phyloP scores from a whole-genome alignment of 2,113 vertebrate species.

The Sinocyclocheilus grahami region DNA sequence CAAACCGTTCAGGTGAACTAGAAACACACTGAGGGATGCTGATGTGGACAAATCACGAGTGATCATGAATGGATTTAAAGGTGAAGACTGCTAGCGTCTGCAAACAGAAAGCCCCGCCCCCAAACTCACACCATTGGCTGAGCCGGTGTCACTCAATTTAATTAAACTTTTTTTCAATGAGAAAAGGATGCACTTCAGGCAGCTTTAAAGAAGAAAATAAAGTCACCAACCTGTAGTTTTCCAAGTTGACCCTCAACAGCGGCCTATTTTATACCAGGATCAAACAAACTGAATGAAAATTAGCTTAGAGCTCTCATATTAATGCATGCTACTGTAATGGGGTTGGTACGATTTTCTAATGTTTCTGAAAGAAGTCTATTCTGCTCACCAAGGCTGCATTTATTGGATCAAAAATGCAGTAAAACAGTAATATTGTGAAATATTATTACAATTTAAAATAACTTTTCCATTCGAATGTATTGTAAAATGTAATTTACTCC shows the following conservation, averaged over 20 bases:
- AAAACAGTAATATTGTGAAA: not conserved
- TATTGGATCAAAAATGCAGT: not conserved
- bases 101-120: not conserved
- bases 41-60: not conserved
- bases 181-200: not conserved
- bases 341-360: not conserved
- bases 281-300: not conserved
- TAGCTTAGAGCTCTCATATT: not conserved
- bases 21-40: slow-evolving; percentile 6
- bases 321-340: not conserved
- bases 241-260: not conserved
- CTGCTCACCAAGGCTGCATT: not conserved
- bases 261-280: not conserved
- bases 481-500: not conserved
- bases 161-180: not conserved
- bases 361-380: not conserved
- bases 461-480: not conserved
- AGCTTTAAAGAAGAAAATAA: not conserved
- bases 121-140: not conserved
- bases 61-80: not conserved
- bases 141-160: not conserved
- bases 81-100: not conserved
- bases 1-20: slow-evolving; percentile 5
- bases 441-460: not conserved
- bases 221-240: not conserved